These are phyloP conservation scores for Drosophila nr. medialis DNA, from an alignment of 2,888 invertebrate genomes.

Conservation along the genomic window DNA sequence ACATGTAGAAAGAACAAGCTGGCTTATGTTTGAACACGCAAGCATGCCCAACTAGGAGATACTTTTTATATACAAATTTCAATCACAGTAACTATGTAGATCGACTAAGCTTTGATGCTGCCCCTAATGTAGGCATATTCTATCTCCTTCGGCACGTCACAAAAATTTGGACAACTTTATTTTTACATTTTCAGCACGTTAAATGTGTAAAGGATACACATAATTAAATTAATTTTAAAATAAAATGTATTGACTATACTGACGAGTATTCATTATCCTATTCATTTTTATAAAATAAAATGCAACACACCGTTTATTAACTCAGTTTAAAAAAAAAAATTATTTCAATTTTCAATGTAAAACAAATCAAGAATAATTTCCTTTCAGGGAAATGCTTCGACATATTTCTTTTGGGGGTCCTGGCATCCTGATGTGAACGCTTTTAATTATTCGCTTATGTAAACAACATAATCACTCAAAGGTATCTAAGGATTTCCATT, in stretches of 20 bases:
- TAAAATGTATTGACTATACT: background rate
- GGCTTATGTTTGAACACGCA: background rate
- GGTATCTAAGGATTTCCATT: background rate
- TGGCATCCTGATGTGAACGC: background rate
- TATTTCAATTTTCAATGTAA: background rate
- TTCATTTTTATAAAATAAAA: background rate
- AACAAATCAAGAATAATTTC: background rate
- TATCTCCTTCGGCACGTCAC: background rate
- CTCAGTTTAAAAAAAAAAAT: background rate
- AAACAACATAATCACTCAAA: background rate
- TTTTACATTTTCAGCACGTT: background rate
- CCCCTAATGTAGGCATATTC: background rate
- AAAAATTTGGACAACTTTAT: background rate
- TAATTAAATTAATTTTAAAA: background rate
- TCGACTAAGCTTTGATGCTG: background rate
- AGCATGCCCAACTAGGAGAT: background rate
- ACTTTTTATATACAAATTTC: background rate
- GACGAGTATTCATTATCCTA: background rate
- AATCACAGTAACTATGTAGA: background rate
- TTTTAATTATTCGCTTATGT: background rate
- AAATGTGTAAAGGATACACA: background rate
- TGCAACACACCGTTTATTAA: background rate
- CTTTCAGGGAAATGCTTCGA: background rate
- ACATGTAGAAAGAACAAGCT: background rate
- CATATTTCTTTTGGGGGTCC: background rate